phyloP scores from a whole-genome alignment of 2,797 vertebrate species.

The Heliangelus exortis region DNA sequence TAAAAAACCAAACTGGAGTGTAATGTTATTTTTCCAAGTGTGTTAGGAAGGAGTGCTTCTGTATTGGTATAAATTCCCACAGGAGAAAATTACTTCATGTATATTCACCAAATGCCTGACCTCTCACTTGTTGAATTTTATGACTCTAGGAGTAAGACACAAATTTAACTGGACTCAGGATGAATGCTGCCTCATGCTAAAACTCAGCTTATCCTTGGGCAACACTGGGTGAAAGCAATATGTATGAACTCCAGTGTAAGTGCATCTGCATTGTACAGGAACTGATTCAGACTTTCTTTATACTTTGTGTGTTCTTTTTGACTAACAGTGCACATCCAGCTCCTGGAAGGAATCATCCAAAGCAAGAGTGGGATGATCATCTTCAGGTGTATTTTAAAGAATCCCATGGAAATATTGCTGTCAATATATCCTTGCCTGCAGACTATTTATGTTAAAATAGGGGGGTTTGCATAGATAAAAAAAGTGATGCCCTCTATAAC shows the following conservation, averaged over 20 bases:
- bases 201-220: background rate
- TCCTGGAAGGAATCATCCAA: background rate
- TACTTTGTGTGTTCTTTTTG: background rate
- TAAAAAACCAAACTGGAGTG: background rate
- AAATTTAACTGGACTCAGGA: background rate
- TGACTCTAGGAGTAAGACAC: background rate
- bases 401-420: background rate
- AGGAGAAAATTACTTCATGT: background rate
- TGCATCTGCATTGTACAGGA: conserved; percentile 1
- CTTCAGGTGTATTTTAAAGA: conserved; percentile 27
- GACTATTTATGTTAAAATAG: background rate
- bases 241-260: background rate
- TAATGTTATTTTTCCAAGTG: background rate
- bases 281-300: conserved; percentile 25
- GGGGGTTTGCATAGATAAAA: background rate
- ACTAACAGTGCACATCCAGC: background rate
- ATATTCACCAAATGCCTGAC: background rate
- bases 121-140: background rate
- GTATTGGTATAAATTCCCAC: background rate
- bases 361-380: background rate
- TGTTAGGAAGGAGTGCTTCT: background rate
- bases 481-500: background rate
- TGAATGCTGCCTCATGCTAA: background rate
- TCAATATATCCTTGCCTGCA: background rate
- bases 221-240: conserved; percentile 1